These are phyloP conservation scores for Augochlorella aurata DNA, from an alignment of 2,888 invertebrate genomes.

Conservation along the genomic window DNA sequence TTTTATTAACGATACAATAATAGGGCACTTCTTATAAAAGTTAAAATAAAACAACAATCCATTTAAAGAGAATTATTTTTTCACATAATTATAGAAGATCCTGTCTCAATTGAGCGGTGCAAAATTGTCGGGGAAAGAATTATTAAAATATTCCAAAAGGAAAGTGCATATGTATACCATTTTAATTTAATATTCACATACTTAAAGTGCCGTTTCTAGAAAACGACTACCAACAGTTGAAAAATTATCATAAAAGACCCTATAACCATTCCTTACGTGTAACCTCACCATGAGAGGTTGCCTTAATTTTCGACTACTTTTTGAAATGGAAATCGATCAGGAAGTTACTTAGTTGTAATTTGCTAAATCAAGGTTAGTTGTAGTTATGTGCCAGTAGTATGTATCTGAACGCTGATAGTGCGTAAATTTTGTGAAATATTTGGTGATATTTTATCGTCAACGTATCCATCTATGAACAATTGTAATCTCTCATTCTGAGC, in stretches of 20 bases:
- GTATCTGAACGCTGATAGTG: conserved; percentile 24
- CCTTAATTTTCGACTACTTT: conserved; percentile 51
- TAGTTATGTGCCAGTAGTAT: conserved; percentile 27
- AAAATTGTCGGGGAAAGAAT: background rate
- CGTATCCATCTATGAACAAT: background rate
- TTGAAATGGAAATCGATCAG: conserved; percentile 56
- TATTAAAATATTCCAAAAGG: background rate
- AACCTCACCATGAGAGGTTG: conserved; percentile 38
- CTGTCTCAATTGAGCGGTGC: background rate
- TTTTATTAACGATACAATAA: conserved; percentile 6
- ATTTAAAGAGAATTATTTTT: background rate
- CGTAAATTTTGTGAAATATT: conserved; percentile 18
- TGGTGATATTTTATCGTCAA: conserved; percentile 10
- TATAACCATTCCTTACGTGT: background rate
- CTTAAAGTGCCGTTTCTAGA: background rate
- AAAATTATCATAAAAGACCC: conserved; percentile 42
- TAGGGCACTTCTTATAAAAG: background rate
- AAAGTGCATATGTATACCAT: background rate
- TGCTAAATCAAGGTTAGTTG: conserved; percentile 51
- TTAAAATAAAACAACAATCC: background rate
- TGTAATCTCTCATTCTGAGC: background rate
- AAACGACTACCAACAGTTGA: conserved; percentile 27
- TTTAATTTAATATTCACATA: background rate
- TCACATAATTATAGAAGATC: background rate
- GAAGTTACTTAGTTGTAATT: conserved; percentile 41